Percentiles rank a stretch among this genome's conserved stretches.
These are phyloP conservation scores for Australoheros facetus DNA, from an alignment of 2,797 vertebrate genomes.

Conservation along the genomic window DNA sequence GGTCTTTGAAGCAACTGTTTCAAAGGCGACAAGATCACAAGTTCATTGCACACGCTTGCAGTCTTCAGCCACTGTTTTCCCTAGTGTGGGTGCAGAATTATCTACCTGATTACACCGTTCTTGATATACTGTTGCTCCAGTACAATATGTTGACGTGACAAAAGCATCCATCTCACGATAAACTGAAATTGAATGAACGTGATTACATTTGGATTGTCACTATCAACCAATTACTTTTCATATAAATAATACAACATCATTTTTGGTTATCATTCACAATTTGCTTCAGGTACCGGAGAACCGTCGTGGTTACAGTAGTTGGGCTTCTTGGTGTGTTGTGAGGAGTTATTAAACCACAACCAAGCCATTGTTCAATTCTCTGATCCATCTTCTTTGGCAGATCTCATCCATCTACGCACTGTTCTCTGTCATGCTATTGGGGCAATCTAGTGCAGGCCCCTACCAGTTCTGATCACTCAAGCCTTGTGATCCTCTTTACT, in stretches of 20 bases:
- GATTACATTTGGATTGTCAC: neutral
- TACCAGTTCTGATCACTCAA: conserved; percentile 44
- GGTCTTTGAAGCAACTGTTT: neutral
- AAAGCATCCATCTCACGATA: neutral
- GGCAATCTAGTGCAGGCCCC: conserved; percentile 24
- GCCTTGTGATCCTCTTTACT: conserved; percentile 24
- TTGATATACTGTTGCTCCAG: neutral
- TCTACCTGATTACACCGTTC: neutral
- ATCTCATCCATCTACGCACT: conserved; percentile 27
- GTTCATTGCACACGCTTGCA: neutral
- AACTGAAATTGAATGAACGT: neutral
- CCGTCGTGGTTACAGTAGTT: neutral
- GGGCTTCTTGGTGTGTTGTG: neutral
- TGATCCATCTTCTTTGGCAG: conserved; percentile 35
- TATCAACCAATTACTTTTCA: neutral
- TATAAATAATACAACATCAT: neutral
- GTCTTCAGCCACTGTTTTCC: neutral
- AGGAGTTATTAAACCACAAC: conserved; percentile 22
- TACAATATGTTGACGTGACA: neutral
- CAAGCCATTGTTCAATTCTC: conserved; percentile 27
- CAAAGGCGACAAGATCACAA: neutral
- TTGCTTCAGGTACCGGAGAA: neutral
- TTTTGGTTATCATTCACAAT: neutral
- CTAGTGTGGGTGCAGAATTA: neutral
- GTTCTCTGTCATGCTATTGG: conserved; percentile 17